Evolutionary conservation across 1,140 invertebrate genomes (phyloP), one percentile per base, ranked within the genome.

Genomic region (Mactra quadrangularis): DNA sequence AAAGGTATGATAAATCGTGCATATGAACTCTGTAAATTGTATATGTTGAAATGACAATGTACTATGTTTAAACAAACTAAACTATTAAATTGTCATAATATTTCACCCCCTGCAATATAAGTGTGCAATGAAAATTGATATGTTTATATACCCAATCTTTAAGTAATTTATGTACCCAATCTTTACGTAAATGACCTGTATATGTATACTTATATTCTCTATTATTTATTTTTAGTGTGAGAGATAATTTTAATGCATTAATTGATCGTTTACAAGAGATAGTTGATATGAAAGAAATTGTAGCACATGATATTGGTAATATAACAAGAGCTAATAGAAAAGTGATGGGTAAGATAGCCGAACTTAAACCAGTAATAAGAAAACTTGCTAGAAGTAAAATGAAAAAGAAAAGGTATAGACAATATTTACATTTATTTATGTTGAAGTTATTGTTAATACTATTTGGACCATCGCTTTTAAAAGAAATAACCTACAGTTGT

Each of bases 161-260:
- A n/a, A n/a, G n/a, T n/a, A n/a, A n/a, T n/a, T n/a, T n/a, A n/a
- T n/a, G n/a, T n/a, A n/a, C n/a, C n/a, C n/a, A n/a, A n/a, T n/a
- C n/a, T n/a, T n/a, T n/a, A n/a, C n/a, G n/a, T n/a, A n/a, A n/a
- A n/a, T n/a, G n/a, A n/a, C n/a, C n/a, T n/a, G n/a, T n/a, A n/a
- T n/a, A n/a, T n/a, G n/a, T n/a, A n/a, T n/a, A n/a, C n/a, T n/a
- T n/a, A n/a, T n/a, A n/a, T n/a, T n/a, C n/a, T n/a, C n/a, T n/a
- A n/a, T n/a, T n/a, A n/a, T n/a, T n/a, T n/a, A n/a, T n/a, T 66
- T 78, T 29, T 47, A 78, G 76, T 15, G n/a, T 78, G 6, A 15
- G 60, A 53, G 60, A 78, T 29, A 78, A 78, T 57, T 81, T 38
- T 22, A 70, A 38, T 31, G 53, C 64, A 9, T 68, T 81, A 52